Evolutionary conservation across 64 coral and sea anemone species (phyloP), one percentile per base, ranked within the genome.

Genomic region (Montipora cactus): DNA sequence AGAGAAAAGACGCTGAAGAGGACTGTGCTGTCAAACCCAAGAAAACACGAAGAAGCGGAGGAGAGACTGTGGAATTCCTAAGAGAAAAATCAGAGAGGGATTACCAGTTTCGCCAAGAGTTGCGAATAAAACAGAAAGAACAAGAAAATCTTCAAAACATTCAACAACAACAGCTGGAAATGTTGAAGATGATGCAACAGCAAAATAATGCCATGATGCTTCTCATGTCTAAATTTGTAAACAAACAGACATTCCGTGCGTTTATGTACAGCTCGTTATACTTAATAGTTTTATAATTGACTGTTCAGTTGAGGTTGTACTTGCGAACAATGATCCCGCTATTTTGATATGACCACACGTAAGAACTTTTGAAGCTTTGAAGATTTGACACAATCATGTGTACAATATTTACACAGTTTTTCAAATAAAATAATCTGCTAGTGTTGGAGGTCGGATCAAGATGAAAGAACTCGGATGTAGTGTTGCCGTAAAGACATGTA

Each of bases 11-110:
- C 64, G 21, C 25, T 71, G 69, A 55, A 89, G 74, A 50, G 44
- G 23, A 18, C 61, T 64, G 48, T 72, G 3, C 87, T 89, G 49
- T 25, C 49, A 55, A 77, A 28, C 64, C 44, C 11, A 89, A 89
- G 50, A 89, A 59, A 89, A 46, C 87, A 75, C 28, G 86, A 55
- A 70, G 87, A 74, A 77, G 87, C n/a, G 71, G 87, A 9, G 67
- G 61, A 69, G 87, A 77, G 23, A 76, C 87, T 50, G 21, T 89
- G 14, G 70, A 89, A 13, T 77, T 89, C 73, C 64, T 89, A n/a
- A 71, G 87, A 74, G 67, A 88, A 75, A 88, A 88, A 25, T 52
- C 67, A 18, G 5, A 46, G 72, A 88, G 67, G 67, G 67, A 88
- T 73, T 23, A 71, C 19, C 19, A 88, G 14, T 18, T 74, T 21